Base-by-base conservation (phyloP, 2,797 vertebrate genomes). In the Lateolabrax maculatus region DNA sequence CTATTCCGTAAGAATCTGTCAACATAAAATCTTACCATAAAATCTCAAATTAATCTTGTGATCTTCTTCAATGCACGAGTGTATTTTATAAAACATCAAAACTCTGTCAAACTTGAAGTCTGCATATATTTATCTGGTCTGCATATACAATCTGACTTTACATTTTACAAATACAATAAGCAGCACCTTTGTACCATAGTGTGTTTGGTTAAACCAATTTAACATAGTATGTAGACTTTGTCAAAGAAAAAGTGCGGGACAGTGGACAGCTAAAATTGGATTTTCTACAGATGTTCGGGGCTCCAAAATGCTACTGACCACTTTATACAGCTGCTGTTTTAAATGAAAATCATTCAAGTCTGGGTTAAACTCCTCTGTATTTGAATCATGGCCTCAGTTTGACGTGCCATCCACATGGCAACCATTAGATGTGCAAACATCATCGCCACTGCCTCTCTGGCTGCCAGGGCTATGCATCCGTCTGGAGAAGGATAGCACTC, bases 401-500 rank as follows among this genome's bases (percentile, higher is more conserved):
- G 75, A 75, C 65, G 65, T 75, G 67, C 72, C 44, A 66, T 86
- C 80, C 86, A 85, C 84, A 91, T 79, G 65, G 89, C 80, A 86
- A 69, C 85, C 81, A 91, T 92, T 88, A 88, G 79, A 88, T 75
- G 75, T 85, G 83, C 85, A 90, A 92, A 90, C 84, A 88, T 84
- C 87, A 84, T 85, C 66, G 37, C 72, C 84, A n/a, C 63, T 69
- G 79, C 75, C 79, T 80, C 80, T 83, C 66, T 66, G 63, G 74
- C 79, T 85, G 86, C 86, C 84, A 72, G 85, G 79, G 69, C 31
- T 15, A 86, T 37, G 75, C 80, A 90, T 89, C 68, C 29, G 77
- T 89, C 87, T 92, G 88, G 85, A 93, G 88, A 90, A 75, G 84
- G 89, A 92, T 90, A 79, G 88, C 86, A 81, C 63, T 72, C 89